These are phyloP conservation scores for Neria commutata DNA, from an alignment of 2,888 invertebrate species.

Conservation along the genomic window DNA sequence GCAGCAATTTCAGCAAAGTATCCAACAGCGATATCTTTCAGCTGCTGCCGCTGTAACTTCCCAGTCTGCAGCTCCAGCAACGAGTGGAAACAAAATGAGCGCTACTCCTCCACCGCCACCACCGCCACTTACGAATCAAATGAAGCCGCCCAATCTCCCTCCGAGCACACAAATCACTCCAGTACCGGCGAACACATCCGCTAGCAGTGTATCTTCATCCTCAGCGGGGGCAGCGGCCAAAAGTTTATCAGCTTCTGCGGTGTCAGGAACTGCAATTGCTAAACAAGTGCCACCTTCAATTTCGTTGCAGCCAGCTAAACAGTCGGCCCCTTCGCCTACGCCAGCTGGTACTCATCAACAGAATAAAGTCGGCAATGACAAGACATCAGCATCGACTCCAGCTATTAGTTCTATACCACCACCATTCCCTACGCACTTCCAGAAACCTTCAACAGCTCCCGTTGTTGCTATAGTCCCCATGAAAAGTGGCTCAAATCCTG, in stretches of 20 bases:
- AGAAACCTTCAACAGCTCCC: constrained; percentile 32
- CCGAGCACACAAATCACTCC: constrained; percentile 47
- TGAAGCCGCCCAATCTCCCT: constrained; percentile 46
- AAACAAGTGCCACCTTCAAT: constrained; percentile 39
- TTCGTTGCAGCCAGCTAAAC: constrained; percentile 41
- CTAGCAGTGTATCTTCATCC: not conserved
- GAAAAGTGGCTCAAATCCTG: constrained; percentile 21
- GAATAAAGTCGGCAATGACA: constrained; percentile 37
- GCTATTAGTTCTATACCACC: constrained; percentile 36
- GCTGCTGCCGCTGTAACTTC: constrained; percentile 32
- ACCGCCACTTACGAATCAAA: constrained; percentile 40
- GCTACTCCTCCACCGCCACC: constrained; percentile 35
- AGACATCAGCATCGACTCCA: constrained; percentile 37
- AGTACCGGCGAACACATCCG: constrained; percentile 31
- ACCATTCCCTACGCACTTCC: constrained; percentile 39
- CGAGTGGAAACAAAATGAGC: constrained; percentile 29
- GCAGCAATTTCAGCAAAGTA: constrained; percentile 38
- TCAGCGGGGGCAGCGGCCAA: constrained; percentile 6
- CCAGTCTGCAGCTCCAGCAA: constrained; percentile 26
- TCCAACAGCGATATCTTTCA: constrained; percentile 39
- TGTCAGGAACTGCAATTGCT: constrained; percentile 7
- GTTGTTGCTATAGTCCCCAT: constrained; percentile 13
- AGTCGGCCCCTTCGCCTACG: constrained; percentile 30
- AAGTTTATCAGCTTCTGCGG: constrained; percentile 8
- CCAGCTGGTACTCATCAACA: constrained; percentile 42